phyloP scores from a whole-genome alignment of 2,888 invertebrate genomes.

The Orthosia gracilis region DNA sequence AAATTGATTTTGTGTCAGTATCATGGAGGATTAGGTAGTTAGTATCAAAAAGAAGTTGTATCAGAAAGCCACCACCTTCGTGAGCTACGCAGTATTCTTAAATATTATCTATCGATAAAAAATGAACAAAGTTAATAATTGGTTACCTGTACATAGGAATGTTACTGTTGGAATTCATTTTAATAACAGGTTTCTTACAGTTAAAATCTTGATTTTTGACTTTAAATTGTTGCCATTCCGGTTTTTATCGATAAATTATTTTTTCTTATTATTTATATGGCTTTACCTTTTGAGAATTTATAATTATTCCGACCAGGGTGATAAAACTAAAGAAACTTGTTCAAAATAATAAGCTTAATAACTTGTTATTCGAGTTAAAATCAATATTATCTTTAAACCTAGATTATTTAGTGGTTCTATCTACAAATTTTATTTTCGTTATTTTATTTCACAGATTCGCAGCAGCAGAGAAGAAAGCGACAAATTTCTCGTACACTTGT shows the following conservation, averaged over 20 bases:
- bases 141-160: not conserved
- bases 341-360: not conserved
- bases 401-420: not conserved
- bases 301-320: not conserved
- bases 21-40: no score
- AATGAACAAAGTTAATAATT: not conserved
- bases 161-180: slow-evolving; percentile 8
- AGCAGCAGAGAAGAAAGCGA: slow-evolving; percentile 72
- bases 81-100: no score
- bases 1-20: no score
- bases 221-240: slow-evolving; percentile 3
- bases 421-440: not conserved
- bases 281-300: not conserved
- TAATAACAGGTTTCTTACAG: not conserved
- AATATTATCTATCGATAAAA: no score
- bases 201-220: not conserved
- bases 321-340: slow-evolving; percentile 18
- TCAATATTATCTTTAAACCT: not conserved
- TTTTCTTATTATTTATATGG: not conserved
- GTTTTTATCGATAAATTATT: slow-evolving; percentile 28
- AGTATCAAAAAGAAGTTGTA: no score
- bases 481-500: slow-evolving; percentile 67
- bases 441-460: slow-evolving; percentile 71
- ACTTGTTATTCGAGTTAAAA: not conserved
- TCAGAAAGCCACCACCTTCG: no score